phyloP scores from a whole-genome alignment of 37 sponge, comb jelly and placozoan genomes.

The Theonella swinhoei region DNA sequence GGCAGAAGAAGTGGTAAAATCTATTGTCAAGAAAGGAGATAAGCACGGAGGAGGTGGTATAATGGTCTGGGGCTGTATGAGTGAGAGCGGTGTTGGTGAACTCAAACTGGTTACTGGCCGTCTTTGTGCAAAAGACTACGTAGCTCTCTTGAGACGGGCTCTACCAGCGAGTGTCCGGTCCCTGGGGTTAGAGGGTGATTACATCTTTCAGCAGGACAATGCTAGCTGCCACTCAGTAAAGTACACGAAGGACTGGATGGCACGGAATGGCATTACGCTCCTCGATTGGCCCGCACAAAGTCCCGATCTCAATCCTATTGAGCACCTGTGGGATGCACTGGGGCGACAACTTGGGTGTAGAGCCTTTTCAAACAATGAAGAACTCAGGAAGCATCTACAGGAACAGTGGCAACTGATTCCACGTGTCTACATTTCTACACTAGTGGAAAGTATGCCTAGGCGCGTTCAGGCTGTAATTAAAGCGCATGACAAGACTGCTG shows the following conservation, averaged over 20 bases:
- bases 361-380: neutral
- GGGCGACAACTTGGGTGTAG: neutral
- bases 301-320: neutral
- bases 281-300: neutral
- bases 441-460: too few species aligned
- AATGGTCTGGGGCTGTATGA: neutral
- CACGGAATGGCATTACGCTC: neutral
- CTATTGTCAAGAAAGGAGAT: neutral
- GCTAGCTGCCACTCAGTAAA: conserved; percentile 26
- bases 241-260: neutral
- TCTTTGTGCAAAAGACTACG: conserved; percentile 5
- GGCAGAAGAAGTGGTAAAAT: neutral
- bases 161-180: conserved; percentile 13
- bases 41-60: neutral
- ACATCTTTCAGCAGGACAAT: conserved; percentile 34
- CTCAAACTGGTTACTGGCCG: neutral
- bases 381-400: neutral
- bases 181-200: neutral
- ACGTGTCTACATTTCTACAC: neutral
- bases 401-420: neutral
- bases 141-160: neutral
- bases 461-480: too few species aligned
- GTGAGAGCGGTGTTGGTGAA: neutral
- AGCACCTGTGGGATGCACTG: neutral
- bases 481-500: too few species aligned